A percentile compares a stretch with the other conserved stretches of the same genome.
phyloP scores from a whole-genome alignment of 2,113 vertebrate species.

The Nycticorax nycticorax region DNA sequence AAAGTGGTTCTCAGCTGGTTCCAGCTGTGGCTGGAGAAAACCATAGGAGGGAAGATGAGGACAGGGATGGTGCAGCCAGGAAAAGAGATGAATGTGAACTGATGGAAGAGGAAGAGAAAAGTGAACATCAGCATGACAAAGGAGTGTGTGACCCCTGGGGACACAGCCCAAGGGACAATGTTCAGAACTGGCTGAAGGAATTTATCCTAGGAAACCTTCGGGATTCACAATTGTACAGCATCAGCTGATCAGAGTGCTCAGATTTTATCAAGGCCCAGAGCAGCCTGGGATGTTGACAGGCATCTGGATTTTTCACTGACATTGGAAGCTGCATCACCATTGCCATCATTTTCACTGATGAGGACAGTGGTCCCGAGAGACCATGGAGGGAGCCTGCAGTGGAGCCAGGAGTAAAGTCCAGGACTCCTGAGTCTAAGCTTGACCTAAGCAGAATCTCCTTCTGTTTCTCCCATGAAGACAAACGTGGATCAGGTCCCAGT shows the following conservation, averaged over 20 bases:
- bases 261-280: not conserved
- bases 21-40: not conserved
- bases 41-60: fast-evolving
- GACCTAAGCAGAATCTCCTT: not conserved
- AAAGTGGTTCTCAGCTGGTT: not conserved
- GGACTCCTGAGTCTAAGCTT: not conserved
- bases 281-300: not conserved
- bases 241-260: not conserved
- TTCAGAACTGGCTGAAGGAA: not conserved
- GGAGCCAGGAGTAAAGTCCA: not conserved
- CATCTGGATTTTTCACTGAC: not conserved
- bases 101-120: not conserved
- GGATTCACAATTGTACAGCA: not conserved
- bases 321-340: not conserved
- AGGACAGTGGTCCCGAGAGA: not conserved
- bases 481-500: not conserved
- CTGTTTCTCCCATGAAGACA: not conserved
- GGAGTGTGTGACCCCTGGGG: not conserved
- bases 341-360: not conserved
- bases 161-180: not conserved
- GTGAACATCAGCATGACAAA: not conserved
- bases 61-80: not conserved
- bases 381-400: not conserved
- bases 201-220: not conserved
- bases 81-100: not conserved